Conservation (phyloP, 2,797 vertebrate species). For the Pelochelys cantorii region DNA sequence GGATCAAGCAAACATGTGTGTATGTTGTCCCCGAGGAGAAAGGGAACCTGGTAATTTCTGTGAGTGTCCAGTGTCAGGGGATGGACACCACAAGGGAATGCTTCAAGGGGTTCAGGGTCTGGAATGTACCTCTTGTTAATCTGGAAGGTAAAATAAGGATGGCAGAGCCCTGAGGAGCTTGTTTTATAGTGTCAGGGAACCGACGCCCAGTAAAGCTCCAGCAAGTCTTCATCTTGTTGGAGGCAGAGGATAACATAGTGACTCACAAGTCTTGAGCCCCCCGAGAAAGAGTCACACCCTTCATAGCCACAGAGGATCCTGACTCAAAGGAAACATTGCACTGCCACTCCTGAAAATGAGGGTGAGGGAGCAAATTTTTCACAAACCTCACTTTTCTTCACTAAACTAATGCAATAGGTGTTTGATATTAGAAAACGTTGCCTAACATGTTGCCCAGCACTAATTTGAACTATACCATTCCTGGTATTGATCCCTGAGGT, state of each 20-base stretch:
- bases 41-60: neutral
- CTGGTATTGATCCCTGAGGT: neutral
- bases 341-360: neutral
- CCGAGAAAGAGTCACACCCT: neutral
- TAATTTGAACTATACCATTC: neutral
- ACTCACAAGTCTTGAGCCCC: neutral
- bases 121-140: neutral
- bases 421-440: neutral
- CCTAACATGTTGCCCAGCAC: rapidly evolving
- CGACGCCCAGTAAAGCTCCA: neutral
- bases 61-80: neutral
- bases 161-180: neutral
- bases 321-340: neutral
- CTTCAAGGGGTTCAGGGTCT: neutral
- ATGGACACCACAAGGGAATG: neutral
- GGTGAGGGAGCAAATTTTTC: neutral
- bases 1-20: neutral
- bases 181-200: neutral
- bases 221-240: neutral
- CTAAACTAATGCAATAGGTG: neutral
- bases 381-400: neutral
- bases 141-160: neutral
- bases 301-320: neutral
- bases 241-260: neutral
- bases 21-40: neutral